Percentiles rank a stretch among this genome's conserved stretches.
These are phyloP conservation scores for Astreopora myriophthalma DNA, from an alignment of 64 coral and sea anemone species.

Conservation along the genomic window DNA sequence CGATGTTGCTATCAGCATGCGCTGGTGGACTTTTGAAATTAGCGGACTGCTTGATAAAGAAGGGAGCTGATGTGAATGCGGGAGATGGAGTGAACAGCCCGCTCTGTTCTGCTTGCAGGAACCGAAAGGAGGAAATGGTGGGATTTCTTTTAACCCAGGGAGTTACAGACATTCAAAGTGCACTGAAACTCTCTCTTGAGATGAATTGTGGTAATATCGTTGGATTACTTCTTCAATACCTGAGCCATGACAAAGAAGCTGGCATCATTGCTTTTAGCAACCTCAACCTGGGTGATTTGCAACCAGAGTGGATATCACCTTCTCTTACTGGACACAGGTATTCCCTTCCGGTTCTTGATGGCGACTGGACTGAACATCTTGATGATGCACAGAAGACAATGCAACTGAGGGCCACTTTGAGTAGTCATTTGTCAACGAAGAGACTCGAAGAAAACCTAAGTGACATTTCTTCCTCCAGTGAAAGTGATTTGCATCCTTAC, in stretches of 20 bases:
- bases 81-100: slow-evolving; percentile 84
- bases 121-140: slow-evolving; percentile 86
- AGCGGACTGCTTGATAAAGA: slow-evolving; percentile 79
- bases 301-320: slow-evolving; percentile 80
- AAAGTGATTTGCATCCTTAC: neutral
- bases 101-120: slow-evolving; percentile 79
- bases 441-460: neutral
- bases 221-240: slow-evolving; percentile 86
- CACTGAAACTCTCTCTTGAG: slow-evolving; percentile 86
- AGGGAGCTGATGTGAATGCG: slow-evolving; percentile 92
- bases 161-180: slow-evolving; percentile 87
- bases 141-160: slow-evolving; percentile 86
- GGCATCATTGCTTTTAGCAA: slow-evolving; percentile 87
- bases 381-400: slow-evolving; percentile 53
- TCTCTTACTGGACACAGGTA: slow-evolving; percentile 67
- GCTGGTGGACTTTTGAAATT: slow-evolving; percentile 70
- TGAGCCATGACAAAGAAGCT: slow-evolving; percentile 91
- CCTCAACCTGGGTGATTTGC: slow-evolving; percentile 82
- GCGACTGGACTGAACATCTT: slow-evolving; percentile 65
- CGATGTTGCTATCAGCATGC: slow-evolving; percentile 82
- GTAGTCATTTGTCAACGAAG: neutral
- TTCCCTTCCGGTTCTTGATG: neutral
- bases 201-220: slow-evolving; percentile 79
- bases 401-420: neutral
- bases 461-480: neutral